Base-by-base conservation (phyloP, 2,888 invertebrate genomes). In the Thereva nobilitata region DNA sequence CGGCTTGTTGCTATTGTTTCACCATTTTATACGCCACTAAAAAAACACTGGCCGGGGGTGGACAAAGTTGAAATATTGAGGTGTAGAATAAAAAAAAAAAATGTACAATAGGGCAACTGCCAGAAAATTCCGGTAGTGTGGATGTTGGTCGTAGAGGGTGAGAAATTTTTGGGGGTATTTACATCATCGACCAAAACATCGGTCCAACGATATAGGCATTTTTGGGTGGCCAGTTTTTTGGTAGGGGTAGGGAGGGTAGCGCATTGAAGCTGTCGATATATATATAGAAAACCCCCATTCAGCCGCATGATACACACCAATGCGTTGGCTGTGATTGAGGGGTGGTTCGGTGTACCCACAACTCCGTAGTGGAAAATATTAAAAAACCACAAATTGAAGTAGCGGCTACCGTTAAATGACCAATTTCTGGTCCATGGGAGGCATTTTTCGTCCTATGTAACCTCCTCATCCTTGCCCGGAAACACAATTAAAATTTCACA, bases 311-410 rank as follows among this genome's bases (percentile, higher is more conserved):
- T 67, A 69, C 64, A 23, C 23, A 49, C 64, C 54, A 56, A 57
- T 42, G 42, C 54, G n/a, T 12, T n/a, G 49, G 61, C 41, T 34
- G 37, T 41, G 52, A 10, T 38, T 8, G 42, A 52, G 49, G 41
- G 23, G 50, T 45, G 41, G 41, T 47, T 47, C 53, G 37, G 65
- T 40, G 42, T 54, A 56, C 55, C 61, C 70, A 66, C 57, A 55
- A 65, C 70, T 70, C 71, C 57, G 71, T 69, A 69, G 70, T 69
- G 68, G 71, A 70, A 71, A 71, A 73, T 74, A 73, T 74, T 73
- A 72, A 72, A 72, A 75, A 73, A 75, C 79, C 79, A 72, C 78
- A 78, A 77, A 79, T 75, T 75, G 77, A 67, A 71, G 72, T 75
- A 74, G 75, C 70, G 72, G 70, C 73, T 73, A 73, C 73, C 75